Conservation (phyloP, 1,140 invertebrate species). For the Leptonema lineaticorne region DNA sequence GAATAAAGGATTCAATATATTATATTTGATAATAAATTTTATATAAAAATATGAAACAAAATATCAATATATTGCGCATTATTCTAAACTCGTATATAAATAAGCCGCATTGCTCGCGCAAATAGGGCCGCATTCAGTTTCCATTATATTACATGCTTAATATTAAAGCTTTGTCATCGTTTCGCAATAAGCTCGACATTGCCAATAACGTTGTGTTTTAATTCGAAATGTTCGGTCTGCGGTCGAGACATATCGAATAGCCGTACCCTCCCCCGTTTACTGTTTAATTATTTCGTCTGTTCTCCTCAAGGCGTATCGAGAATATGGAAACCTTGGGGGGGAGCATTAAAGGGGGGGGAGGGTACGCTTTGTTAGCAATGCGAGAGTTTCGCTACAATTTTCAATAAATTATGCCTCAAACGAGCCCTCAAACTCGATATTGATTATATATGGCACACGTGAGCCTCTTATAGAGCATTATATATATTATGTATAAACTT, state of each 20-base stretch:
- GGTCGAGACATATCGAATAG: conserved; percentile 36
- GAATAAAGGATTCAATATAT: no score
- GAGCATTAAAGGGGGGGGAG: background rate
- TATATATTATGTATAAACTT: no score
- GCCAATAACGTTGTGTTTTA: conserved; percentile 19
- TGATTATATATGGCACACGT: background rate
- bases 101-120: no score
- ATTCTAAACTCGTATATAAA: no score
- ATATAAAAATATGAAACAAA: no score
- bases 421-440: background rate
- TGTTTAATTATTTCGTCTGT: conserved; percentile 28
- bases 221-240: conserved; percentile 40
- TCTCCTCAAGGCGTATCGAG: no score
- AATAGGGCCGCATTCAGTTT: no score
- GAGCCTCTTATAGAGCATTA: background rate
- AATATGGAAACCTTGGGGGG: no score
- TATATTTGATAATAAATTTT: no score
- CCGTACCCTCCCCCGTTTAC: no score
- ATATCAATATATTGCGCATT: no score
- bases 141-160: no score
- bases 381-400: background rate
- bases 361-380: conserved; percentile 5
- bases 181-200: background rate
- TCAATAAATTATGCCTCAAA: conserved; percentile 16
- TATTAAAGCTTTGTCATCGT: background rate